Conservation (phyloP, 2,113 vertebrate genomes). For the Pionites leucogaster region DNA sequence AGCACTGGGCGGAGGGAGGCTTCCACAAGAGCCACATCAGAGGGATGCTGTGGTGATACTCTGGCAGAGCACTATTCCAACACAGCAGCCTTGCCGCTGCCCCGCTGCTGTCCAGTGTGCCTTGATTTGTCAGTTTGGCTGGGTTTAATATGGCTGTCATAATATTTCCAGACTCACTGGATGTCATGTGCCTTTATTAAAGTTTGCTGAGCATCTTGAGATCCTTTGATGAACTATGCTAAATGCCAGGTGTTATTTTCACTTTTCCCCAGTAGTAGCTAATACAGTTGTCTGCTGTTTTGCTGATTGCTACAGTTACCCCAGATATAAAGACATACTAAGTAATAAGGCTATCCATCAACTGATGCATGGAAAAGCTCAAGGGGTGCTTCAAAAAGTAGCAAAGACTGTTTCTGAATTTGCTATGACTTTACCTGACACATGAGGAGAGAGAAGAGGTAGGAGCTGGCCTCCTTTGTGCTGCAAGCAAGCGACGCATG, state of each 20-base stretch:
- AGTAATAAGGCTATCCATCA: not conserved
- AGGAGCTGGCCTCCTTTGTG: accelerated
- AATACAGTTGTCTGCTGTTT: constrained; percentile 15
- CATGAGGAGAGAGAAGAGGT: not conserved
- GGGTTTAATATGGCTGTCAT: not conserved
- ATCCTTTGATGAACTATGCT: not conserved
- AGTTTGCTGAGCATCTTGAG: constrained; percentile 23
- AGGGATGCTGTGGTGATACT: accelerated
- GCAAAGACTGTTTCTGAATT: not conserved
- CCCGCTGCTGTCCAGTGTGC: accelerated
- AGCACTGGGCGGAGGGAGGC: not conserved
- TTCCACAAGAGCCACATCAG: not conserved
- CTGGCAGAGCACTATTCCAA: accelerated
- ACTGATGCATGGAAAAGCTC: not conserved
- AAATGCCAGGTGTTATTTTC: constrained; percentile 23
- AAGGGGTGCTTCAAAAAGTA: not conserved
- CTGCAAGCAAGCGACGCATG: accelerated
- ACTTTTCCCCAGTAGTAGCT: not conserved
- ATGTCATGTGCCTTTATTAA: not conserved
- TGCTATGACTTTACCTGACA: not conserved
- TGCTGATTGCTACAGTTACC: not conserved
- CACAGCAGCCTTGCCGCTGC: not conserved
- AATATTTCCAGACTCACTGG: not conserved
- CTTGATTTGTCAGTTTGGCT: not conserved
- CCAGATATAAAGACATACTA: not conserved